A percentile compares a stretch with the other conserved stretches of the same genome.
These are phyloP conservation scores for Athene cunicularia DNA, from an alignment of 2,113 vertebrate genomes.

Conservation along the genomic window DNA sequence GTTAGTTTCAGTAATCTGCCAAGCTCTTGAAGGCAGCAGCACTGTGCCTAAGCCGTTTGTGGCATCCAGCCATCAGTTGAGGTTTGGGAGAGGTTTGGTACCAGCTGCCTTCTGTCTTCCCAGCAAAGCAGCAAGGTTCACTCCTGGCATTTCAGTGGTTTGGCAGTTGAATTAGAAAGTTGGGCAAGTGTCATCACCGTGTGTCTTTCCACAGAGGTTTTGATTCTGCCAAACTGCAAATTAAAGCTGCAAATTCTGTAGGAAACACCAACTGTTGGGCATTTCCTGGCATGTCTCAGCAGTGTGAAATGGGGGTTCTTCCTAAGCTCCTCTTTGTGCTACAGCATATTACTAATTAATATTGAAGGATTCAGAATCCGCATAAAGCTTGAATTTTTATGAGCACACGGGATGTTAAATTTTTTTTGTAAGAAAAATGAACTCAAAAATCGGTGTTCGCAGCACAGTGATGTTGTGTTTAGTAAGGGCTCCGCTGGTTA, in stretches of 20 bases:
- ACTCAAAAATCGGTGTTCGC: not conserved
- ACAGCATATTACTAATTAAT: not conserved
- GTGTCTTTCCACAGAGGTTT: not conserved
- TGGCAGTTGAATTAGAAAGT: not conserved
- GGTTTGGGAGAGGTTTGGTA: fast-evolving
- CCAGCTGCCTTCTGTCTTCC: not conserved
- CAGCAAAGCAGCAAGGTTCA: not conserved
- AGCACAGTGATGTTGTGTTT: not conserved
- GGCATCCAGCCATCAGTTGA: not conserved
- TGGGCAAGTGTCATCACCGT: fast-evolving
- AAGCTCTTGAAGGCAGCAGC: not conserved
- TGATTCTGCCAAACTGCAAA: not conserved
- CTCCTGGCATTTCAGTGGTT: not conserved
- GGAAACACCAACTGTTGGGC: not conserved
- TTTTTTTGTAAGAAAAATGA: not conserved
- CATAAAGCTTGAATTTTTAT: not conserved
- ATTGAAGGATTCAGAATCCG: not conserved
- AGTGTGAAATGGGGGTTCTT: not conserved
- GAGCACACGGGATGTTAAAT: not conserved
- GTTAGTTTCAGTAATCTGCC: fast-evolving
- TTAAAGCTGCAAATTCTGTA: not conserved
- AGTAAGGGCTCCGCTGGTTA: not conserved
- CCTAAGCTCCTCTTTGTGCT: not conserved
- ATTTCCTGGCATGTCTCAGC: not conserved
- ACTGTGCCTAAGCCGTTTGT: not conserved